Percentiles rank a stretch among this genome's conserved stretches.
Evolutionary conservation across 2,113 vertebrate genomes (phyloP).

Genomic region (Cepphus grylle): DNA sequence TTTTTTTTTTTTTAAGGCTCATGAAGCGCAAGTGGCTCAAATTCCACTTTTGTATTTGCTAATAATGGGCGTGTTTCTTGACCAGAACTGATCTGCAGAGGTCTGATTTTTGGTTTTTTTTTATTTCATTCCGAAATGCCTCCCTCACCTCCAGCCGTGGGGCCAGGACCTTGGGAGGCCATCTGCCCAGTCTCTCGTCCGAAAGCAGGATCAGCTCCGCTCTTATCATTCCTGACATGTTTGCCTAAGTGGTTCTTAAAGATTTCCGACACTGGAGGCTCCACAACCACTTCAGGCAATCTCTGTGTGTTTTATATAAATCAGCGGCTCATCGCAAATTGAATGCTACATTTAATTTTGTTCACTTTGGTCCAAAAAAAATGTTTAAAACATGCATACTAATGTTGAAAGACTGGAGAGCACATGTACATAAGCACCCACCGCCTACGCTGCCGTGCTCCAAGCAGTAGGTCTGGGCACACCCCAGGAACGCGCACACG

Average conservation of each 20-base stretch:
- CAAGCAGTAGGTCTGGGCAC: not conserved
- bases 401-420: not conserved
- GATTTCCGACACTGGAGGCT: constrained; percentile 37
- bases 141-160: not conserved
- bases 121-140: not conserved
- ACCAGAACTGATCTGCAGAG: not conserved
- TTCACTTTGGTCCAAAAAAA: not conserved
- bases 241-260: constrained; percentile 38
- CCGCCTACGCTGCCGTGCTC: not conserved
- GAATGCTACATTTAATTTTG: constrained; percentile 55
- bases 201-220: not conserved
- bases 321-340: constrained; percentile 35
- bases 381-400: not conserved
- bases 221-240: constrained; percentile 44
- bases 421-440: not conserved
- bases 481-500: not conserved
- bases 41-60: constrained; percentile 36
- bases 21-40: constrained; percentile 41
- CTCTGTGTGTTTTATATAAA: constrained; percentile 24
- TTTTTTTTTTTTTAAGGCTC: not conserved
- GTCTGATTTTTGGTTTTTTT: not conserved
- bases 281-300: constrained; percentile 17
- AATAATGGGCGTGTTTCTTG: constrained; percentile 34
- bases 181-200: constrained; percentile 34
- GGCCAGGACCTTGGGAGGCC: not conserved